These are phyloP conservation scores for Ailuropoda melanoleuca DNA, from an alignment of 2,113 vertebrate species.

Conservation along the genomic window DNA sequence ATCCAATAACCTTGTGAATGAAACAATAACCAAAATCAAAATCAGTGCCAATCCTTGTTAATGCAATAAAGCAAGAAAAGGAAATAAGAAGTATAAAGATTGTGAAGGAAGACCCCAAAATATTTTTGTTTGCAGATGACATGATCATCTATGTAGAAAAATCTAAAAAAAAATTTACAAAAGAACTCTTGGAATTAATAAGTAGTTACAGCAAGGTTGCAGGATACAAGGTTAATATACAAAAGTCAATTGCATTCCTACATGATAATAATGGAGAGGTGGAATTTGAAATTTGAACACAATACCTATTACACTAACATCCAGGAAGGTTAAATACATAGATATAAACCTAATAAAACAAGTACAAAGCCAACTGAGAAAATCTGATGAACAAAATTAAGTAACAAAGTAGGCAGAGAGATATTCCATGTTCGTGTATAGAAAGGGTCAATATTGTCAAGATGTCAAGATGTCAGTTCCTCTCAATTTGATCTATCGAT, in stretches of 20 bases:
- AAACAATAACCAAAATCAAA: not conserved
- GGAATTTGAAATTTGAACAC: not conserved
- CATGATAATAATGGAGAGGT: not conserved
- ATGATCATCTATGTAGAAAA: not conserved
- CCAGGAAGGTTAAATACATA: not conserved
- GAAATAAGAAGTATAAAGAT: not conserved
- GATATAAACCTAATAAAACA: not conserved
- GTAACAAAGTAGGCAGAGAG: not conserved
- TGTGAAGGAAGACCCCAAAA: not conserved
- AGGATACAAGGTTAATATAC: not conserved
- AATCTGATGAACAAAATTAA: not conserved
- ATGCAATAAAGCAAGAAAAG: not conserved
- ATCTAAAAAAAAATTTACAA: not conserved
- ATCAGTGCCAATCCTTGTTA: not conserved
- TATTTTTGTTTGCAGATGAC: not conserved
- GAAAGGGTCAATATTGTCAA: not conserved
- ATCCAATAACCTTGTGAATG: not conserved
- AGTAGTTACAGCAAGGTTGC: not conserved
- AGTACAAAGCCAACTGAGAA: not conserved
- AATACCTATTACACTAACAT: not conserved
- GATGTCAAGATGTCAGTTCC: no score
- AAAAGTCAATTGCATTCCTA: not conserved
- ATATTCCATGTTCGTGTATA: not conserved
- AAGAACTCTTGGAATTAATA: not conserved
- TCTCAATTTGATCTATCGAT: not conserved